Base-by-base conservation (phyloP, 2,797 vertebrate species). In the Manis javanica region DNA sequence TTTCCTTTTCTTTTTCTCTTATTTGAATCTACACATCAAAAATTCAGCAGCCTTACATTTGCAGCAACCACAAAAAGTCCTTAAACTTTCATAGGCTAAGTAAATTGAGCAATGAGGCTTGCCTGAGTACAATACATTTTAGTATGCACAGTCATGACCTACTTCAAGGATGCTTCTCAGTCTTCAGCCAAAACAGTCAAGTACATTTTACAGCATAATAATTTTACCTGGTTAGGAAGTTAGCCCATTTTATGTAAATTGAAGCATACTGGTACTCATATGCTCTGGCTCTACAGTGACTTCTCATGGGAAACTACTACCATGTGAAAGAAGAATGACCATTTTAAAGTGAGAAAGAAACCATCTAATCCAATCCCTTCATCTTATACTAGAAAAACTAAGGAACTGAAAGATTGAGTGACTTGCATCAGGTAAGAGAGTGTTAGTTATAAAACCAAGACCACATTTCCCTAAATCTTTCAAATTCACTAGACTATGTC, bases 1-100 rank as follows among this genome's bases (percentile, higher is more conserved):
- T 42, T 13, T 78, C 31, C 10, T 71, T 77, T n/a, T 24, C 18
- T 53, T 78, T 46, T 84, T 57, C 31, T 77, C 59, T 93, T 49
- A 93, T 78, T 77, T 78, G 85, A 83, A 87, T 24, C 42, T 77
- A 90, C 15, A 49, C 10, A 59, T 49, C 13, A 64, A 90, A 94
- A 83, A 75, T 53, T 34, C 34, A 78, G 64, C 29, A 79, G 63
- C 21, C 46, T 29, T 66, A 16, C 21, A 68, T 14, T 42, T 89
- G 46, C 9, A 69, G 66, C 90, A 84, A 55, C 21, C 15, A 78
- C 61, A 78, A 81, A n/a, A 55, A 7, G 55, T 21, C 39, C 15
- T 53, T 55, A 34, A 46, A 31, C 39, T 71, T 66, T 53, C 69
- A 42, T n/a, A 64, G 21, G 57, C 29, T 74, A 61, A 55, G 63